Evolutionary conservation across 2,113 vertebrate genomes (phyloP).

Genomic region (Atrichornis clamosus): DNA sequence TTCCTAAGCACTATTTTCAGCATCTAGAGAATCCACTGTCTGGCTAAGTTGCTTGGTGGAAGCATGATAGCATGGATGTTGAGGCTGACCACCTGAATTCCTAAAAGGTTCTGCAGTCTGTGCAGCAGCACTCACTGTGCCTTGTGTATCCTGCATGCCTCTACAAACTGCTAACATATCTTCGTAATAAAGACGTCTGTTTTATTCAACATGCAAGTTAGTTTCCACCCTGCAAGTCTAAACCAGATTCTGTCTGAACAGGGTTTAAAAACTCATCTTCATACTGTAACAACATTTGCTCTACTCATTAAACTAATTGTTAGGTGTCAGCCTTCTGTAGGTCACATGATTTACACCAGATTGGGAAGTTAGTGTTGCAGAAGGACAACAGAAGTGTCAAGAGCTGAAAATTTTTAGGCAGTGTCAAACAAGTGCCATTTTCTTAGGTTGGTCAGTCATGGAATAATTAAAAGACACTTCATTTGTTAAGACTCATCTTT

Average conservation of each 20-base stretch:
- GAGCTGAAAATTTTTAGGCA: not conserved
- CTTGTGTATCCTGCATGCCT: not conserved
- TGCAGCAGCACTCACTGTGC: fast-evolving
- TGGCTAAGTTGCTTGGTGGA: not conserved
- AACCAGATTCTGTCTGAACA: not conserved
- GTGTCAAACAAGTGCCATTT: not conserved
- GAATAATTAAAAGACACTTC: not conserved
- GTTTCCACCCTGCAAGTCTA: not conserved
- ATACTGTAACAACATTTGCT: not conserved
- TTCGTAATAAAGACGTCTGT: fast-evolving
- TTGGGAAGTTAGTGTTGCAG: not conserved
- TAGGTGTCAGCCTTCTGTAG: not conserved
- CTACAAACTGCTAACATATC: not conserved
- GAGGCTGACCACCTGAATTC: not conserved
- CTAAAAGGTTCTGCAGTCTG: not conserved
- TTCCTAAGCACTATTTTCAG: not conserved
- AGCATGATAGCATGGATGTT: fast-evolving
- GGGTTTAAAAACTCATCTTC: not conserved
- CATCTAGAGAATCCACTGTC: not conserved
- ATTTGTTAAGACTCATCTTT: not conserved
- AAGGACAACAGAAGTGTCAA: not conserved
- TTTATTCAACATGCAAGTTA: not conserved
- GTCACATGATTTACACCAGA: not conserved
- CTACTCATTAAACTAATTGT: not conserved
- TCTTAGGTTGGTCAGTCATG: not conserved